Evolutionary conservation across 2,113 vertebrate genomes (phyloP).

Genomic region (Vulpes ferrilata): DNA sequence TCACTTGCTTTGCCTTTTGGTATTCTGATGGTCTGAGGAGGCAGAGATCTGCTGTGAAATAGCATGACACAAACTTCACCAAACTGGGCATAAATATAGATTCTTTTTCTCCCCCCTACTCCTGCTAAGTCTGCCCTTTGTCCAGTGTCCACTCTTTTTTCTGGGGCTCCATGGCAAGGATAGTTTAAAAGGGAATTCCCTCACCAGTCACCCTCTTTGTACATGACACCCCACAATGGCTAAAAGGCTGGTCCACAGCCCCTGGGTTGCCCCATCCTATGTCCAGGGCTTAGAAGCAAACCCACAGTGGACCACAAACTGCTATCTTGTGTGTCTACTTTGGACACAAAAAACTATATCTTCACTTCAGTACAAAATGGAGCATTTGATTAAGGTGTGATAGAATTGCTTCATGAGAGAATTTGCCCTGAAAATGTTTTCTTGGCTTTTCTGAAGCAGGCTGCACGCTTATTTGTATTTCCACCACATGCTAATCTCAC

Average conservation of each 20-base stretch:
- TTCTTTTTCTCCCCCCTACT: not conserved
- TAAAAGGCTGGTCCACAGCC: not conserved
- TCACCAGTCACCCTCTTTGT: not conserved
- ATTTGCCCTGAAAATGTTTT: constrained; percentile 4
- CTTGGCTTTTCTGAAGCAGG: not conserved
- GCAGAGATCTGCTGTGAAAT: not conserved
- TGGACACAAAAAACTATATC: not conserved
- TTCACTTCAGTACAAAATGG: not conserved
- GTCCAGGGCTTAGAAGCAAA: not conserved
- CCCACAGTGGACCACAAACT: not conserved
- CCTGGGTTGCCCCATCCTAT: not conserved
- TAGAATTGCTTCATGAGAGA: not conserved
- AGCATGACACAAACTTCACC: not conserved
- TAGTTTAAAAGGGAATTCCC: not conserved
- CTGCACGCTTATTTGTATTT: not conserved
- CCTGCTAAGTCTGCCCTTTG: not conserved
- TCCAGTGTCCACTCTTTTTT: not conserved
- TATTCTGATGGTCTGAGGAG: not conserved
- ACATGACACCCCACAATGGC: not conserved
- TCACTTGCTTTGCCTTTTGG: not conserved
- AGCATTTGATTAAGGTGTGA: not conserved
- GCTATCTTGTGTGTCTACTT: not conserved
- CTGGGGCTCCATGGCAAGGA: not conserved
- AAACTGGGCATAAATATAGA: not conserved
- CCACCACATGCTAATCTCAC: not conserved